Conservation (phyloP, 2,797 vertebrate genomes). For the Numenius phaeopus region DNA sequence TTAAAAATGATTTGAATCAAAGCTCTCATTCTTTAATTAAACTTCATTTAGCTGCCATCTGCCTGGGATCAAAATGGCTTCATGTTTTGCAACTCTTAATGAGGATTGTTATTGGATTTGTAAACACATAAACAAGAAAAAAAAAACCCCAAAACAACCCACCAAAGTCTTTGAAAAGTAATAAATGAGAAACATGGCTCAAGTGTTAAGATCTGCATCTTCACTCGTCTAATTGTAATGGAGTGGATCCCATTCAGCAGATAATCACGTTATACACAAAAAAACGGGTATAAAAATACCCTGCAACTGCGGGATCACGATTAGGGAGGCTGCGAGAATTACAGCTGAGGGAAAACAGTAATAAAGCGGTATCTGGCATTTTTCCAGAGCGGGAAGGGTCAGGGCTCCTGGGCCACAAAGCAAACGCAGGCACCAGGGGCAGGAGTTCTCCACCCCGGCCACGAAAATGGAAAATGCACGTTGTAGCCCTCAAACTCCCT, state of each 20-base stretch:
- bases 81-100: constrained; percentile 77
- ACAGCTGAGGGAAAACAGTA: constrained; percentile 58
- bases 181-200: constrained; percentile 38
- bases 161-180: constrained; percentile 69
- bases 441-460: not conserved
- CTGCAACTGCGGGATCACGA: constrained; percentile 49
- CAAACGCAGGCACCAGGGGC: not conserved
- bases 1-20: constrained; percentile 68
- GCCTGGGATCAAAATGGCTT: constrained; percentile 74
- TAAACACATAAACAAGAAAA: constrained; percentile 60
- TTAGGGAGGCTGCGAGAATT: constrained; percentile 42
- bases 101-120: constrained; percentile 79
- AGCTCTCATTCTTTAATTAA: constrained; percentile 82
- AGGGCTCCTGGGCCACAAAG: not conserved
- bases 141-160: no score
- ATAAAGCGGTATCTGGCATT: not conserved
- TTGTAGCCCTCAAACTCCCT: not conserved
- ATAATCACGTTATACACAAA: constrained; percentile 62
- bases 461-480: not conserved
- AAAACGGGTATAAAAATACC: constrained; percentile 34
- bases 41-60: constrained; percentile 82
- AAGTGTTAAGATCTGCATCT: constrained; percentile 32
- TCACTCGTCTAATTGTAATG: constrained; percentile 50
- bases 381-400: not conserved
- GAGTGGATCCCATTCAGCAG: constrained; percentile 18